These are phyloP conservation scores for Etheostoma cragini DNA, from an alignment of 2,113 vertebrate species.

Conservation along the genomic window DNA sequence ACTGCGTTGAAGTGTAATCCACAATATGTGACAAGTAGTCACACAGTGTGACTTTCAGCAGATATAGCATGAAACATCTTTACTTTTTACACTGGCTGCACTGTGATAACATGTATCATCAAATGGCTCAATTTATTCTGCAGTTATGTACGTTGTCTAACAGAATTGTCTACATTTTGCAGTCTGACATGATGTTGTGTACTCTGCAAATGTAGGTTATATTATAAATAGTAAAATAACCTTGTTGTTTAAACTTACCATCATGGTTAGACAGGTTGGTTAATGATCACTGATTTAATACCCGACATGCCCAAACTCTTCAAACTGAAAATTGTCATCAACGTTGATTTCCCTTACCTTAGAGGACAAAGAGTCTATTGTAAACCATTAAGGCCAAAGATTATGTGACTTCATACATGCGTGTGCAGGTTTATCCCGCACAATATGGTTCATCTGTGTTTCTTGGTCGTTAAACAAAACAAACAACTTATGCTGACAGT, in stretches of 20 bases:
- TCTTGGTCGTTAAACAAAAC: conserved; percentile 5
- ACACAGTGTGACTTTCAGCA: not conserved
- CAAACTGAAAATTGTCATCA: not conserved
- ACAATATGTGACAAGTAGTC: not conserved
- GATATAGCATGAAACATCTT: not conserved
- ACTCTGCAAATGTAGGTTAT: not conserved
- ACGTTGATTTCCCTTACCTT: conserved; percentile 21
- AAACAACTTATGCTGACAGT: conserved; percentile 32
- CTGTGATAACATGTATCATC: too few relatives aligned
- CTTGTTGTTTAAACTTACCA: not conserved
- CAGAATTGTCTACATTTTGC: not conserved
- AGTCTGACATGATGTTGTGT: not conserved
- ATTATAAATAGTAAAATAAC: not conserved
- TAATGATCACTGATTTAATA: not conserved
- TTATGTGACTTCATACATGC: not conserved
- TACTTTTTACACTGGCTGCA: not conserved
- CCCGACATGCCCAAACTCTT: not conserved
- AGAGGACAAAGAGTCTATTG: not conserved
- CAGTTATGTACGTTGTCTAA: not conserved
- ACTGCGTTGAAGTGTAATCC: not conserved
- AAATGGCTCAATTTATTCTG: too few relatives aligned
- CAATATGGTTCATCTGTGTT: not conserved
- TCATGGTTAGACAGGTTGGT: not conserved
- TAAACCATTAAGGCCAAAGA: not conserved
- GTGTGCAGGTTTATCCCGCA: not conserved